phyloP scores from a whole-genome alignment of 2,797 vertebrate genomes.

The Coilia nasus region DNA sequence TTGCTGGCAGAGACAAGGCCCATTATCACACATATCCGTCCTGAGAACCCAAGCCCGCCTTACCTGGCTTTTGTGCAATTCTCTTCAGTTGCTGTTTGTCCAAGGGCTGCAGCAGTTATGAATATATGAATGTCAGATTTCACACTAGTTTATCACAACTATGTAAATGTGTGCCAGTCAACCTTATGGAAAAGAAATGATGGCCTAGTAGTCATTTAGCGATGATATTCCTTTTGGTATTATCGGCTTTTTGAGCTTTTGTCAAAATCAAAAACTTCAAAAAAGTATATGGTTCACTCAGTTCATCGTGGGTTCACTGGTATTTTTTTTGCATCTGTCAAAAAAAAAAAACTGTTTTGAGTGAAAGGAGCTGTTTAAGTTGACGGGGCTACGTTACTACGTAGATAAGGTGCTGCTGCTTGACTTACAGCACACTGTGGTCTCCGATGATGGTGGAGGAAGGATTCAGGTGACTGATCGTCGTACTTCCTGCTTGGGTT shows the following conservation, averaged over 20 bases:
- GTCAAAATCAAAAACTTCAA: neutral
- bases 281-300: neutral
- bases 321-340: neutral
- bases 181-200: neutral
- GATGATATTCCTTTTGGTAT: neutral
- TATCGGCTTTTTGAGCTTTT: neutral
- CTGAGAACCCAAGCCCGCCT: constrained; percentile 5
- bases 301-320: neutral
- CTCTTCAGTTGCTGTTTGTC: neutral
- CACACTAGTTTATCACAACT: neutral
- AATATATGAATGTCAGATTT: neutral
- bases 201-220: neutral
- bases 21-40: neutral
- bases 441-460: neutral
- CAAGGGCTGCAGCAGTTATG: too few relatives aligned
- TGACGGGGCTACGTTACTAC: neutral
- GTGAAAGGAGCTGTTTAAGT: neutral
- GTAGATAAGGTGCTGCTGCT: neutral
- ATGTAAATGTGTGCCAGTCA: neutral
- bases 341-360: neutral
- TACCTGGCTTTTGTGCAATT: neutral
- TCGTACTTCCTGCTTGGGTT: constrained; percentile 69
- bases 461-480: constrained; percentile 55
- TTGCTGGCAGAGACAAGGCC: constrained; percentile 17
- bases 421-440: neutral